These are phyloP conservation scores for Gasteruption jaculator DNA, from an alignment of 2,888 invertebrate species.

Conservation along the genomic window DNA sequence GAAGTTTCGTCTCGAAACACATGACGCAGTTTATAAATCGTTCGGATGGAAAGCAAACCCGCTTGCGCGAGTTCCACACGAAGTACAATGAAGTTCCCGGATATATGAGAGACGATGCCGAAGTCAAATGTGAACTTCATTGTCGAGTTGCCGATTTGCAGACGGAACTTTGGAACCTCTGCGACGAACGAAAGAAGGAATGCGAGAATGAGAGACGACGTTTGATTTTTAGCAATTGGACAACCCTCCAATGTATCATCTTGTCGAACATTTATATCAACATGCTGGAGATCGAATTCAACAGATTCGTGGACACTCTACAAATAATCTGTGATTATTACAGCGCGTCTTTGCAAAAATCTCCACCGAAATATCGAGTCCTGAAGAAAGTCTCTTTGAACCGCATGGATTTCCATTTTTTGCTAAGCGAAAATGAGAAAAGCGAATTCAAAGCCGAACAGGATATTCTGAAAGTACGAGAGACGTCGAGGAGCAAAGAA, in stretches of 20 bases:
- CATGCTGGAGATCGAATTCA: slow-evolving; percentile 61
- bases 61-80: slow-evolving; percentile 58
- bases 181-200: slow-evolving; percentile 56
- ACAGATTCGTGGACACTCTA: slow-evolving; percentile 54
- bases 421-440: too few species aligned
- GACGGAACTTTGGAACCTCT: slow-evolving; percentile 56
- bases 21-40: slow-evolving; percentile 56
- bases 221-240: slow-evolving; percentile 59
- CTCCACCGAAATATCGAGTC: too few species aligned
- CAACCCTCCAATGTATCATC: slow-evolving; percentile 55
- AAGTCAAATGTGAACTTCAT: slow-evolving; percentile 62
- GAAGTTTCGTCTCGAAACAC: slow-evolving; percentile 55
- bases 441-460: too few species aligned
- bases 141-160: slow-evolving; percentile 56
- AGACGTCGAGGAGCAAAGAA: too few species aligned
- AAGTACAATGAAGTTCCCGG: slow-evolving; percentile 60
- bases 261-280: slow-evolving; percentile 58
- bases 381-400: too few species aligned
- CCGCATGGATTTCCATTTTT: too few species aligned
- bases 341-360: slow-evolving; percentile 34
- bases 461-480: too few species aligned
- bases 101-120: slow-evolving; percentile 57
- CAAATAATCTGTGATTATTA: slow-evolving; percentile 53
- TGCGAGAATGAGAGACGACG: slow-evolving; percentile 56
- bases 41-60: slow-evolving; percentile 59